These are phyloP conservation scores for Apodemia mormo DNA, from an alignment of 2,888 invertebrate species.

Conservation along the genomic window DNA sequence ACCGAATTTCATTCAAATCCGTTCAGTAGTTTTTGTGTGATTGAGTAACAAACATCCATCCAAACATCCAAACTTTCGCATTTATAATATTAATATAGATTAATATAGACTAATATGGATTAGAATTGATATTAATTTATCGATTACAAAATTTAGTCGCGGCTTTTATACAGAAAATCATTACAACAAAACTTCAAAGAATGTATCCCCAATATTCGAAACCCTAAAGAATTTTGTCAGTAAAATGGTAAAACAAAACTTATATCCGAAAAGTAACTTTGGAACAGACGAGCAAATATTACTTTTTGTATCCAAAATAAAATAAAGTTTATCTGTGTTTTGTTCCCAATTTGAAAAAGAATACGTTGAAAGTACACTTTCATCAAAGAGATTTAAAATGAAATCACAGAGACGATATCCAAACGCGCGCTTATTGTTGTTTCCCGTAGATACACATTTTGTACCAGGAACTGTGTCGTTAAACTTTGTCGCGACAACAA, in stretches of 20 bases:
- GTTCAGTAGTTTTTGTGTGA: no score
- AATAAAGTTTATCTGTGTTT: slow-evolving; percentile 13
- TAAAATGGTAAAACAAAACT: slow-evolving; percentile 9
- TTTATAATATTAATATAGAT: no score
- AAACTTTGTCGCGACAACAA: slow-evolving; percentile 43
- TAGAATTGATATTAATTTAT: no score
- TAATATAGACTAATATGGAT: no score
- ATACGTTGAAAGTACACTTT: slow-evolving; percentile 6
- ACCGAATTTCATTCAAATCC: no score
- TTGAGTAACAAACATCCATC: no score
- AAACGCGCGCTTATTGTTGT: slow-evolving; percentile 26
- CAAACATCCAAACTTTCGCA: no score
- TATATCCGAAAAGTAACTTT: slow-evolving; percentile 10
- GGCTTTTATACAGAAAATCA: no score
- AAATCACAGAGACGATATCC: slow-evolving; percentile 23
- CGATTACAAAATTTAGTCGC: no score
- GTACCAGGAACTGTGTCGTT: slow-evolving; percentile 24
- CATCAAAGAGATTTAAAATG: slow-evolving; percentile 17
- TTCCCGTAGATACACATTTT: slow-evolving; percentile 22
- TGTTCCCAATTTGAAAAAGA: slow-evolving; percentile 14
- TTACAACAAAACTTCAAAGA: no score
- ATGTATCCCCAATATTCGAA: background rate
- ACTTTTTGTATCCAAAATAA: slow-evolving; percentile 10
- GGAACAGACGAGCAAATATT: slow-evolving; percentile 8
- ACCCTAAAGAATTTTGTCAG: background rate